These are phyloP conservation scores for Zapus hudsonius DNA, from an alignment of 2,113 vertebrate genomes.

Conservation along the genomic window DNA sequence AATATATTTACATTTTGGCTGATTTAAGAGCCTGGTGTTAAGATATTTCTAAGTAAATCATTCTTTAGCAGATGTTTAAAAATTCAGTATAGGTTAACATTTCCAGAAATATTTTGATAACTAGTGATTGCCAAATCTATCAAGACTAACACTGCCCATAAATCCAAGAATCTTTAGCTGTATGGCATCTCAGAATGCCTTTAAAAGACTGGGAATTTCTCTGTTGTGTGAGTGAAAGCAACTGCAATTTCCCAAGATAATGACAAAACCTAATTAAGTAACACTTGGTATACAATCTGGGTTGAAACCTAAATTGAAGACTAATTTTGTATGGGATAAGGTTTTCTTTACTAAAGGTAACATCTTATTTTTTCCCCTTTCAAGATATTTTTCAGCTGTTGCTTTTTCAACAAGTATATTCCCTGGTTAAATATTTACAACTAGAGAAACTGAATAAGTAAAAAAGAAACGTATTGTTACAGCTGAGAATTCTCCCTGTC, in stretches of 20 bases:
- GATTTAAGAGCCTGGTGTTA: background rate
- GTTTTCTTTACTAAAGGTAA: background rate
- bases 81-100: slow-evolving; percentile 14
- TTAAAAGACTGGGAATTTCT: background rate
- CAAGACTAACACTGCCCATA: background rate
- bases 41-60: slow-evolving; percentile 1
- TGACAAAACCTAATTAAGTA: background rate
- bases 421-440: background rate
- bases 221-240: background rate
- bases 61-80: background rate
- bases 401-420: background rate
- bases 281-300: background rate
- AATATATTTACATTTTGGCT: slow-evolving; percentile 10
- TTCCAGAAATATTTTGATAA: slow-evolving; percentile 25
- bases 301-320: background rate
- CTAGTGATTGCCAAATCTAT: background rate
- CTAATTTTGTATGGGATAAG: background rate
- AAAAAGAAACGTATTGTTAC: background rate
- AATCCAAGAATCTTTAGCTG: background rate
- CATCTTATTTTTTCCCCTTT: background rate
- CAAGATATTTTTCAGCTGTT: background rate
- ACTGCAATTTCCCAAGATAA: background rate
- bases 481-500: background rate
- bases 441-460: background rate
- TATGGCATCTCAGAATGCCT: background rate